These are phyloP conservation scores for Isurus oxyrinchus DNA, from an alignment of 2,113 vertebrate species.

Conservation along the genomic window DNA sequence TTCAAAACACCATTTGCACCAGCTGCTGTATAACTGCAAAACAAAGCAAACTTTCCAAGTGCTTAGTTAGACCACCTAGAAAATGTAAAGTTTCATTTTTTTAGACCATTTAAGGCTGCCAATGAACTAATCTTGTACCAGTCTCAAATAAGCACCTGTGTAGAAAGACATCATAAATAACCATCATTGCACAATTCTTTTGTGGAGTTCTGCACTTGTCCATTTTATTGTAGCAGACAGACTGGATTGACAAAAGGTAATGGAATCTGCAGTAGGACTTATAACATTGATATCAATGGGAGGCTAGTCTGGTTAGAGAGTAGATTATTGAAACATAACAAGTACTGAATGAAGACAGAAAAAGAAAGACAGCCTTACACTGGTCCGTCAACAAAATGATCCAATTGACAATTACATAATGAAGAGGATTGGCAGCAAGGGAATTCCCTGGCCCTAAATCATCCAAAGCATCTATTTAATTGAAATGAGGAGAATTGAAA, in stretches of 20 bases:
- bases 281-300: background rate
- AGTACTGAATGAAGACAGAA: background rate
- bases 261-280: background rate
- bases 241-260: background rate
- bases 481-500: background rate
- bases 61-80: background rate
- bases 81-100: background rate
- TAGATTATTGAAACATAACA: background rate
- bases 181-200: background rate
- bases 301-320: background rate
- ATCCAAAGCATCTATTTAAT: background rate
- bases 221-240: background rate
- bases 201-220: background rate
- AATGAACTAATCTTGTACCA: background rate
- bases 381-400: background rate
- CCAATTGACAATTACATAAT: background rate
- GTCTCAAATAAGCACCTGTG: background rate
- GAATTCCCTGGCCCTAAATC: background rate
- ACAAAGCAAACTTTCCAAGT: background rate
- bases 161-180: background rate
- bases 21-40: slow-evolving; percentile 1
- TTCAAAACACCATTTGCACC: slow-evolving; percentile 21
- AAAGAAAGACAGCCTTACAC: background rate
- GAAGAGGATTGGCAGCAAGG: background rate
- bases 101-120: background rate